Evolutionary conservation across 1,140 invertebrate genomes (phyloP).

Genomic region (Papilio polyxenes): DNA sequence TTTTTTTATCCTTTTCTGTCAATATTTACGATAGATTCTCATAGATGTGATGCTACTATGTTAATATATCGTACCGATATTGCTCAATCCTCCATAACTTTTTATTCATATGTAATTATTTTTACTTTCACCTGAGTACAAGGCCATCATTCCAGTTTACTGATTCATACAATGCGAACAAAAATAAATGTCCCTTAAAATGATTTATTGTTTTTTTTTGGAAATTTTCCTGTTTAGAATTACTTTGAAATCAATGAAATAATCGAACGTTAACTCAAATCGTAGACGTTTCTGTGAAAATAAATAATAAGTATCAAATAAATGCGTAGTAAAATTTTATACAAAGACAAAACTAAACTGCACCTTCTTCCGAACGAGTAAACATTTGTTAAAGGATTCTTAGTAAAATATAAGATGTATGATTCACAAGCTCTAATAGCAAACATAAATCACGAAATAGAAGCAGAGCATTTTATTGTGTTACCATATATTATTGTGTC

Average conservation of each 20-base stretch:
- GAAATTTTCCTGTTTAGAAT: too few relatives aligned
- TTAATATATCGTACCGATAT: neutral
- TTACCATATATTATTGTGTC: slow-evolving; percentile 33
- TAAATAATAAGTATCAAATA: neutral
- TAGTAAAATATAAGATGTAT: slow-evolving; percentile 6
- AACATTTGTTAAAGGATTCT: slow-evolving; percentile 32
- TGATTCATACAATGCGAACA: neutral
- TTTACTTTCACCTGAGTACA: slow-evolving; percentile 2
- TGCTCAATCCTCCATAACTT: neutral
- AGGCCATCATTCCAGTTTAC: neutral
- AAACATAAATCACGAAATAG: slow-evolving; percentile 30
- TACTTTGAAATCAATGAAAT: too few relatives aligned
- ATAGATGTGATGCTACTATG: too few relatives aligned
- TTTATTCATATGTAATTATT: neutral
- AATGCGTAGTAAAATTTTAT: neutral
- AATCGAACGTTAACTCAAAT: too few relatives aligned
- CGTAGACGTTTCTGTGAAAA: neutral
- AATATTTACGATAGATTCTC: too few relatives aligned
- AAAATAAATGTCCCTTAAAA: neutral
- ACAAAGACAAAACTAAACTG: neutral
- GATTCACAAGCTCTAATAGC: slow-evolving; percentile 20
- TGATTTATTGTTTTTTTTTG: too few relatives aligned
- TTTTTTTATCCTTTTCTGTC: too few relatives aligned
- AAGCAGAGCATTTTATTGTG: slow-evolving; percentile 29
- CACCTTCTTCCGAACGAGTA: slow-evolving; percentile 13